Conservation (phyloP, 2,797 vertebrate genomes). For the Streptopelia turtur region DNA sequence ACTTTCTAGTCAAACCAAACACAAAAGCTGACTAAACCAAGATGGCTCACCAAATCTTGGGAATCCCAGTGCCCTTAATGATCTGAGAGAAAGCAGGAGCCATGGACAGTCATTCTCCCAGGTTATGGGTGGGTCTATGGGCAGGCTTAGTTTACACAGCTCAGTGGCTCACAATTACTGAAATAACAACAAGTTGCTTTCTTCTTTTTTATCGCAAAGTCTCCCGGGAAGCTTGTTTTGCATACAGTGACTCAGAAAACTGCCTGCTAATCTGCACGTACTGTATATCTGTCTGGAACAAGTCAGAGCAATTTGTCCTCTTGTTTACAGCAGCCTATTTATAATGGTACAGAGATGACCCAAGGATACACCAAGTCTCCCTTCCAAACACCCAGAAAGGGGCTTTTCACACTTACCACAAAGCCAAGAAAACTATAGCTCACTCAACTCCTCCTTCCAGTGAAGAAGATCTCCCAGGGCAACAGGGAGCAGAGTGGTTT, state of each 20-base stretch:
- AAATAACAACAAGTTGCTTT: constrained; percentile 66
- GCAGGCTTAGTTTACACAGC: constrained; percentile 18
- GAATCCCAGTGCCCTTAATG: background rate
- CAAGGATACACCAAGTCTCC: background rate
- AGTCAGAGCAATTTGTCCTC: constrained; percentile 68
- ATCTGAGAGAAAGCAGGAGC: background rate
- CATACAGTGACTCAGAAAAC: constrained; percentile 73
- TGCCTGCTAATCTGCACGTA: constrained; percentile 75
- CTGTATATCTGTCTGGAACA: constrained; percentile 67
- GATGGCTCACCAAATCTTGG: background rate
- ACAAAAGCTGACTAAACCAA: background rate
- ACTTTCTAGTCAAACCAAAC: background rate
- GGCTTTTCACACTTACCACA: constrained; percentile 43
- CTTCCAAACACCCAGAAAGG: constrained; percentile 33
- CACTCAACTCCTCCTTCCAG: background rate
- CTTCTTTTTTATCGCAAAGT: constrained; percentile 53
- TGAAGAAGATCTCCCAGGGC: background rate
- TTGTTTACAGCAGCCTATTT: constrained; percentile 73
- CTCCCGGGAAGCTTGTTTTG: constrained; percentile 67
- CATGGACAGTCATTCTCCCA: background rate
- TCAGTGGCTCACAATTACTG: constrained; percentile 4
- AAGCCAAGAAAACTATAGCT: background rate
- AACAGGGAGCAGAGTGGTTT: background rate
- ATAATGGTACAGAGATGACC: constrained; percentile 47
- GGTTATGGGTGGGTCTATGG: background rate